Conservation (phyloP, 2,888 invertebrate genomes). For the Eristalinus sepulchralis region DNA sequence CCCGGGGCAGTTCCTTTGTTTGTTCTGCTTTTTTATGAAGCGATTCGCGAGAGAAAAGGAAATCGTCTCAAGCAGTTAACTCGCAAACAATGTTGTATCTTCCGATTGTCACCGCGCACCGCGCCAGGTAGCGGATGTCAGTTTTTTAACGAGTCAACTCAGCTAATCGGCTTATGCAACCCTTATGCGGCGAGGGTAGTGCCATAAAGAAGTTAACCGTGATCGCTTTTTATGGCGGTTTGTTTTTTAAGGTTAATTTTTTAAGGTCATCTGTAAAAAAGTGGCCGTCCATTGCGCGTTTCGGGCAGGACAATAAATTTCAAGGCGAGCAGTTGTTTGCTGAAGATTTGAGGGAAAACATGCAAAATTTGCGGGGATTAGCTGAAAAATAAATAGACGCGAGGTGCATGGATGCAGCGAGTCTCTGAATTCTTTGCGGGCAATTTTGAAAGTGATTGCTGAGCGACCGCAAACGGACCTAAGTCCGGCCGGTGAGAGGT, state of each 20-base stretch:
- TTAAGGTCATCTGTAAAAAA: not conserved
- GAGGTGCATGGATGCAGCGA: not conserved
- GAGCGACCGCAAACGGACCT: not conserved
- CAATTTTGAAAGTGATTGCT: not conserved
- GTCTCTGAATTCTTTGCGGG: not conserved
- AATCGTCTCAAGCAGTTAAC: slow-evolving; percentile 17
- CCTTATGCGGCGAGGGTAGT: slow-evolving; percentile 40
- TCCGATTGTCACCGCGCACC: not conserved
- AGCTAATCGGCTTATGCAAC: slow-evolving; percentile 55
- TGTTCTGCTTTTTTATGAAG: not conserved
- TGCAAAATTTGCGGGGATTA: not conserved
- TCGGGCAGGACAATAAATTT: not conserved
- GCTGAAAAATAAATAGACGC: not conserved
- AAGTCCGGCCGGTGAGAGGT: not conserved
- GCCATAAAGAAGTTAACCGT: slow-evolving; percentile 43
- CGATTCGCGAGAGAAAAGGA: not conserved
- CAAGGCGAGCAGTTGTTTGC: not conserved
- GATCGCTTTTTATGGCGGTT: slow-evolving; percentile 6
- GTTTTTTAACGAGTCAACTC: slow-evolving; percentile 35
- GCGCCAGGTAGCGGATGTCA: not conserved
- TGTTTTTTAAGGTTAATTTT: slow-evolving; percentile 6
- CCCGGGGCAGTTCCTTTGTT: not conserved
- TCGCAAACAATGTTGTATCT: slow-evolving; percentile 16
- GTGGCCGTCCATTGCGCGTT: not conserved
- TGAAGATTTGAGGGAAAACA: not conserved